Base-by-base conservation (phyloP, 2,113 vertebrate genomes). In the Clupea harengus region DNA sequence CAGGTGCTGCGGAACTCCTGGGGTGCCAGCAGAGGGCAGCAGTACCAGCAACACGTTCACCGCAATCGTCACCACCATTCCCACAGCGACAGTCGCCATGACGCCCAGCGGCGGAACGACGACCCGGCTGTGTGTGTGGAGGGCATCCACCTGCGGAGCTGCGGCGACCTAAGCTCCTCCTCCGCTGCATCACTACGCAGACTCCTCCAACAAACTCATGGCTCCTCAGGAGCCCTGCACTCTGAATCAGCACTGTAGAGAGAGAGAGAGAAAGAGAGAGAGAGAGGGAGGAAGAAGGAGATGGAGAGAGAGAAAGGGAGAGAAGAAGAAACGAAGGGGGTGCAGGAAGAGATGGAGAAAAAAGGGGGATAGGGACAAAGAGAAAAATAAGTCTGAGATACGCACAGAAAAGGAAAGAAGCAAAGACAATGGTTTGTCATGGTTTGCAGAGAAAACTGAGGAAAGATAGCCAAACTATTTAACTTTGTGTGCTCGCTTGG, bases 141-240 rank as follows among this genome's bases (percentile, higher is more conserved):
- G 60, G 96, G 96, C 50, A 97, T 98, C 83, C 97, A 98, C 92
- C 94, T 99, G 83, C 96, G 95, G 84, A 99, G 98, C 94, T 99
- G 98, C 0, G 98, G 97, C 0, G 98, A 99, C 88, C 94, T 99
- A 83, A 99, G 95, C 92, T 98, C 96, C 0, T 94, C 96, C 0
- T 97, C 97, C 0, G 93, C 96, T 0, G 94, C 94, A 0, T 97
- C 97, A 4, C 92, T 98, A 64, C 94, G 96, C 47, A 94, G 96
- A 22, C 94, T 97, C 9, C 93, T 96, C 47, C 96, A 96, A 0
- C 94, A 94, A 0, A 92, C 95, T 0, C 96, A 95, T 6, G 97
- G 96, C 86, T 96, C 95, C 54, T 94, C 98, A 2, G 96, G 94
- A 2, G 96, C 95, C 6, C 89, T 95, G 84, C 95, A 95, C 91